These are phyloP conservation scores for Chouioia cunea DNA, from an alignment of 2,888 invertebrate genomes.

Conservation along the genomic window DNA sequence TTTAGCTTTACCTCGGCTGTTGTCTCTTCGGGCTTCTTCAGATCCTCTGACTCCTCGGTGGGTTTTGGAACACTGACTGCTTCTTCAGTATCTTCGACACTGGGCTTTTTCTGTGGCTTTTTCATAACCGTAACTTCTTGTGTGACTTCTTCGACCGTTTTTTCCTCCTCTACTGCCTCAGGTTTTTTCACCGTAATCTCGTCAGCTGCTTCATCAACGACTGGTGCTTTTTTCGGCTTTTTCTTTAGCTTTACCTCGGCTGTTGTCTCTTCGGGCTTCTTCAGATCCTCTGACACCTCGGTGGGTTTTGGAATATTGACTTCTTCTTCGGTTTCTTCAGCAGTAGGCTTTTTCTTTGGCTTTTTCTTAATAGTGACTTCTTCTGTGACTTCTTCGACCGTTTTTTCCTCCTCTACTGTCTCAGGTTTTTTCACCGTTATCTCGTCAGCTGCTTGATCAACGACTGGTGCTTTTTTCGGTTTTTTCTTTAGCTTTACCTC, in stretches of 20 bases:
- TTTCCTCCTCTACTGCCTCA: conserved; percentile 53
- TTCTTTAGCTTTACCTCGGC: conserved; percentile 59
- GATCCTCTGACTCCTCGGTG: conserved; percentile 54
- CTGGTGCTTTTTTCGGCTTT: conserved; percentile 46
- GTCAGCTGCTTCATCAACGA: conserved; percentile 55
- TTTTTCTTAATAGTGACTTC: conserved; percentile 57
- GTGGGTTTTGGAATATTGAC: conserved; percentile 48
- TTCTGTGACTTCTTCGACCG: conserved; percentile 57
- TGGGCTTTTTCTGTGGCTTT: conserved; percentile 52
- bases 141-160: conserved; percentile 55
- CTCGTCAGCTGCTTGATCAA: conserved; percentile 57
- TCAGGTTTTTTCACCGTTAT: conserved; percentile 49
- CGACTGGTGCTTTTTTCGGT: conserved; percentile 53
- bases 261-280: conserved; percentile 57
- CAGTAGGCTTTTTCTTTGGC: conserved; percentile 46
- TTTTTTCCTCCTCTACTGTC: conserved; percentile 59
- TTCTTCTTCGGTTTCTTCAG: conserved; percentile 57
- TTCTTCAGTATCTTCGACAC: conserved; percentile 52
- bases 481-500: conserved; percentile 53
- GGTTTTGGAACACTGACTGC: conserved; percentile 53
- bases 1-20: conserved; percentile 54
- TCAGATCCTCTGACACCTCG: conserved; percentile 56
- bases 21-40: conserved; percentile 52
- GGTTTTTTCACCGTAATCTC: conserved; percentile 53
- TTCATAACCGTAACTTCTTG: conserved; percentile 52